Conservation (phyloP, 2,797 vertebrate genomes). For the Hypotaenidia okinawae region DNA sequence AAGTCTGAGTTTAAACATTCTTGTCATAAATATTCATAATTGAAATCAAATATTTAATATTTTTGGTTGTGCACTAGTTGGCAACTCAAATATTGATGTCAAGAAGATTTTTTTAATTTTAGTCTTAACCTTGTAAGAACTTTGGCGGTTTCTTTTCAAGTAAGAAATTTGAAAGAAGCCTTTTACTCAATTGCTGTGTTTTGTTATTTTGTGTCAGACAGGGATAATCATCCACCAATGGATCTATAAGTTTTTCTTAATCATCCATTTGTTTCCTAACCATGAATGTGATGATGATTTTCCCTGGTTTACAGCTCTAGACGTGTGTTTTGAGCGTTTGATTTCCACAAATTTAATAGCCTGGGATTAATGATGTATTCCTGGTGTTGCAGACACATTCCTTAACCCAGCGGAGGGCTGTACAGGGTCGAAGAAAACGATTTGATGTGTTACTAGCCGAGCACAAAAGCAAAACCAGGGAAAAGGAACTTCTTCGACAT, state of each 20-base stretch:
- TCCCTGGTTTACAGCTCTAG: not conserved
- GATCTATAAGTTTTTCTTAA: not conserved
- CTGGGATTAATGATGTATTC: constrained; percentile 53
- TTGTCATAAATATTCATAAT: not conserved
- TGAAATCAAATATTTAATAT: not conserved
- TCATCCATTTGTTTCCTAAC: not conserved
- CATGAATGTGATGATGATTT: not conserved
- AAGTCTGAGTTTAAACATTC: not conserved
- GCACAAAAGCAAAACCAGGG: constrained; percentile 97
- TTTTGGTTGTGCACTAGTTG: not conserved
- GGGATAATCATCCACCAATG: not conserved
- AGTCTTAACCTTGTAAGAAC: not conserved
- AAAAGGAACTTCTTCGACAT: constrained; percentile 92
- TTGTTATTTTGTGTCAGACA: not conserved
- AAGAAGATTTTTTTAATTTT: not conserved
- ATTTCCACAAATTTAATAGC: not conserved
- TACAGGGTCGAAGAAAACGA: constrained; percentile 96
- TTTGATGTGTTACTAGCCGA: constrained; percentile 96
- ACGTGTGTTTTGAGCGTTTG: not conserved
- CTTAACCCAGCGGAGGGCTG: constrained; percentile 99
- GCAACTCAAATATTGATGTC: not conserved
- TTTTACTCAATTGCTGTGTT: not conserved
- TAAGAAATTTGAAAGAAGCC: not conserved
- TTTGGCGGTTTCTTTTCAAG: not conserved
- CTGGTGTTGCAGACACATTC: constrained; percentile 93